Base-by-base conservation (phyloP, 2,113 vertebrate genomes). In the Cochlearius cochlearius region DNA sequence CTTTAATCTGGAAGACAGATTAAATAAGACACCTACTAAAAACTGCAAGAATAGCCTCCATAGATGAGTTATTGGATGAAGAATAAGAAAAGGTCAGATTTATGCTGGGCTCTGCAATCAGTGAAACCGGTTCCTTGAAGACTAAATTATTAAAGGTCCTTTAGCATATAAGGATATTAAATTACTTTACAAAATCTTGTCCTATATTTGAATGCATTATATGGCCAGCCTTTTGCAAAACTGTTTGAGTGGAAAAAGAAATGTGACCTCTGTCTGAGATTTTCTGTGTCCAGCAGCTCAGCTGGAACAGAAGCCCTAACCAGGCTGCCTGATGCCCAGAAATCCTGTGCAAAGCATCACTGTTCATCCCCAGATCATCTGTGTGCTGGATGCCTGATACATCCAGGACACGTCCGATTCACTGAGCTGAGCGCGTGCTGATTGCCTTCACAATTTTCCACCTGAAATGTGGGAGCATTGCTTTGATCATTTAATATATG, bases 31-130 rank as follows among this genome's bases (percentile, higher is more conserved):
- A 55, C 15, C 32, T 64, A 47, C 84, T 27, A 62, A 95, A 52
- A 26, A 55, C 59, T 52, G 67, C 74, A 66, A 62, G 75, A 93
- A 59, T 11, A 67, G 38, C n/a, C 15, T 86, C 71, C 7, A 3
- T 13, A 87, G 29, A 69, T 38, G 68, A 88, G 34, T 39, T 88
- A 1, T 2, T 67, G 69, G 43, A 38, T 64, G 91, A 74, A 77
- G 86, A 91, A 16, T 11, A 81, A 34, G 89, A 75, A 89, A 96
- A 95, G 86, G 93, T 86, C 93, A 91, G 76, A 64, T 78, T 84
- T 80, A 43, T 85, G 56, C 74, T 72, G 58, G 50, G 36, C 60
- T 73, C 84, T 58, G 84, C 85, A 79, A 82, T 90, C 95, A 91
- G 56, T 52, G 89, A 67, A 52, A 89, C 52, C 0, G 0, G 27